These are phyloP conservation scores for Lucifuga dentata DNA, from an alignment of 2,113 vertebrate genomes.

Conservation along the genomic window DNA sequence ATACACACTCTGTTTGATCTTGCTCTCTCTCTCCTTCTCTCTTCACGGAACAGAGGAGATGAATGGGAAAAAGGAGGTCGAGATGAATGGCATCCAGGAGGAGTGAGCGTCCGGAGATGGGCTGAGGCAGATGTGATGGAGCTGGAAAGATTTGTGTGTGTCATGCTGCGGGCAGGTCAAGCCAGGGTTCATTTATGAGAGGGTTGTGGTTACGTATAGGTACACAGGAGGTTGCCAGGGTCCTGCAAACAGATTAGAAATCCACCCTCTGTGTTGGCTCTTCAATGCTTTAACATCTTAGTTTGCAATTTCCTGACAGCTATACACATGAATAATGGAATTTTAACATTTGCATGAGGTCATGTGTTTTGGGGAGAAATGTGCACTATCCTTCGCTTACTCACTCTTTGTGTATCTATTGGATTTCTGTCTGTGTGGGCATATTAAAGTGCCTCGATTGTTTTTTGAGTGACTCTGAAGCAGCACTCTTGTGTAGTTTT, in stretches of 20 bases:
- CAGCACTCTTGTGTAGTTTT: conserved; percentile 1
- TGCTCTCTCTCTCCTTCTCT: conserved; percentile 37
- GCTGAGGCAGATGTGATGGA: conserved; percentile 39
- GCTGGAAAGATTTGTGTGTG: conserved; percentile 50
- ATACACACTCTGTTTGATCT: conserved; percentile 67
- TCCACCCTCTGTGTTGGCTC: not conserved
- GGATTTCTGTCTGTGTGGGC: no score
- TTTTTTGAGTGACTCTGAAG: conserved; percentile 11
- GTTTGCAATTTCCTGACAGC: not conserved
- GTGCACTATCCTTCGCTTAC: not conserved
- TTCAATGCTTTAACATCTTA: not conserved
- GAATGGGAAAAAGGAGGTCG: conserved; percentile 58
- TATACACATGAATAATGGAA: no score
- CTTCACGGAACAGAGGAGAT: conserved; percentile 63
- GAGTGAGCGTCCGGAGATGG: conserved; percentile 52
- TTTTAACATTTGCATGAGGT: conserved; percentile 5
- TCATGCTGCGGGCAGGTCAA: conserved; percentile 50
- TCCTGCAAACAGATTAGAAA: not conserved
- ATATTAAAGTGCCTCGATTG: not conserved
- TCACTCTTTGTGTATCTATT: not conserved
- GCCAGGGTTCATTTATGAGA: conserved; percentile 28
- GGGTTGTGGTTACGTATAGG: conserved; percentile 22
- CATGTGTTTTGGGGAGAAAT: not conserved
- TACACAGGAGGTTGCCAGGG: no score
- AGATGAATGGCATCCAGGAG: conserved; percentile 55